Evolutionary conservation across 1,140 invertebrate genomes (phyloP).

Genomic region (Lanistes nyassanus): DNA sequence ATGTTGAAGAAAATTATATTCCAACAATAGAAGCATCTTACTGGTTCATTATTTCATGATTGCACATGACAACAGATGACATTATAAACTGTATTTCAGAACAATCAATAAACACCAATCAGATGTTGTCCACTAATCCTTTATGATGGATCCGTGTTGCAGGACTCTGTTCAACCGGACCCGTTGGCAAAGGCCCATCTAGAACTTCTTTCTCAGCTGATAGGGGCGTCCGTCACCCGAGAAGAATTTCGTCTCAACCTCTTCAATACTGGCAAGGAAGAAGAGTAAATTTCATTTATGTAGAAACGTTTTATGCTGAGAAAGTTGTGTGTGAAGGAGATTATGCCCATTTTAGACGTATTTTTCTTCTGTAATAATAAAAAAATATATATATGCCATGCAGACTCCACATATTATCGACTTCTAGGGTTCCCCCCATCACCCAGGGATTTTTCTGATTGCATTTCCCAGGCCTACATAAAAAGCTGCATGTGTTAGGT

Average conservation of each 20-base stretch:
- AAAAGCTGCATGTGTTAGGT: not conserved
- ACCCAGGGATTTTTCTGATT: not conserved
- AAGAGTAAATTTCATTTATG: constrained; percentile 53
- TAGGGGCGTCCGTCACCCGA: constrained; percentile 54
- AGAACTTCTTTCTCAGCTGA: constrained; percentile 63
- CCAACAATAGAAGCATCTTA: too few species aligned
- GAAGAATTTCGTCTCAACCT: constrained; percentile 64
- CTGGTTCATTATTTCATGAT: too few species aligned
- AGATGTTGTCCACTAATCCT: too few species aligned
- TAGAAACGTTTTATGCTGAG: not conserved
- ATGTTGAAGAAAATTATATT: too few species aligned
- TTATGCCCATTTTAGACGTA: too few species aligned
- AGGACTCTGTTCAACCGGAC: constrained; percentile 60
- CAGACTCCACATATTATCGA: too few species aligned
- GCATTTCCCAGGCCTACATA: not conserved
- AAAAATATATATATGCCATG: too few species aligned
- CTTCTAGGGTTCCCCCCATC: not conserved
- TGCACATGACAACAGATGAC: too few species aligned
- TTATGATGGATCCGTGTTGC: constrained; percentile 10
- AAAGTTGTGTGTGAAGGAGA: not conserved
- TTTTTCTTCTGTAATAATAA: not conserved
- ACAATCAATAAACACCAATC: too few species aligned
- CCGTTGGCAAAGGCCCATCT: constrained; percentile 65
- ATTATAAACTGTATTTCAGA: too few species aligned
- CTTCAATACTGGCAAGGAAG: constrained; percentile 64